Evolutionary conservation across 2,113 vertebrate genomes (phyloP).

Genomic region (Fulmarus glacialis): DNA sequence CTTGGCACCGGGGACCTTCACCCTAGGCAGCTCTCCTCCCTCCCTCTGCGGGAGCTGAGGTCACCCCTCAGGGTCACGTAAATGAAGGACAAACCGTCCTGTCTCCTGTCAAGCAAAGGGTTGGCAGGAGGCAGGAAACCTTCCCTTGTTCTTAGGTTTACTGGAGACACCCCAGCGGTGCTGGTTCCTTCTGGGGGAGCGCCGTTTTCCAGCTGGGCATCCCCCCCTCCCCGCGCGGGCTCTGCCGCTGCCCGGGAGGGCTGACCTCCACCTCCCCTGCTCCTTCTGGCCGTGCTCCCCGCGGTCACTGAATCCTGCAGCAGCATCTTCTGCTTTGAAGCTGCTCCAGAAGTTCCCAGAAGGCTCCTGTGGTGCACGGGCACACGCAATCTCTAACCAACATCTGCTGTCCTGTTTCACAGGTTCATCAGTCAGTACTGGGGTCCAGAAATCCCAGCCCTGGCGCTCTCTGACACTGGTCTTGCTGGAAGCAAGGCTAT

Average conservation of each 20-base stretch:
- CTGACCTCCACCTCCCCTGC: neutral
- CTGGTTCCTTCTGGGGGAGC: neutral
- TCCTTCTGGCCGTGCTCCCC: neutral
- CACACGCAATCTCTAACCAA: neutral
- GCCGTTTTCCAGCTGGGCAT: neutral
- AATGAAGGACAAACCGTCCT: neutral
- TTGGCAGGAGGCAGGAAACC: neutral
- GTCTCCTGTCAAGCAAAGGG: neutral
- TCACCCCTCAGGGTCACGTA: neutral
- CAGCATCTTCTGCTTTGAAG: neutral
- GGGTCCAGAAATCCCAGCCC: neutral
- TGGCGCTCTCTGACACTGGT: neutral
- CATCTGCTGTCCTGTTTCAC: neutral
- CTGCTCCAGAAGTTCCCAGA: neutral
- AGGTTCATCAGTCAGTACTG: neutral
- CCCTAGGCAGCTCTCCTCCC: neutral
- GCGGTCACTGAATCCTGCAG: rapidly evolving
- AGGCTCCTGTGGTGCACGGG: neutral
- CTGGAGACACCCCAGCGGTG: neutral
- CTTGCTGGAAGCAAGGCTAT: neutral
- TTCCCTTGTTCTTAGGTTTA: neutral
- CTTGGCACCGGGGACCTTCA: neutral
- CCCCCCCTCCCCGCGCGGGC: neutral
- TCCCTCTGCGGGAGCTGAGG: neutral
- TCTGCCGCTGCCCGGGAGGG: neutral